Conservation (phyloP, 2,113 vertebrate species). For the Bubalus kerabau region DNA sequence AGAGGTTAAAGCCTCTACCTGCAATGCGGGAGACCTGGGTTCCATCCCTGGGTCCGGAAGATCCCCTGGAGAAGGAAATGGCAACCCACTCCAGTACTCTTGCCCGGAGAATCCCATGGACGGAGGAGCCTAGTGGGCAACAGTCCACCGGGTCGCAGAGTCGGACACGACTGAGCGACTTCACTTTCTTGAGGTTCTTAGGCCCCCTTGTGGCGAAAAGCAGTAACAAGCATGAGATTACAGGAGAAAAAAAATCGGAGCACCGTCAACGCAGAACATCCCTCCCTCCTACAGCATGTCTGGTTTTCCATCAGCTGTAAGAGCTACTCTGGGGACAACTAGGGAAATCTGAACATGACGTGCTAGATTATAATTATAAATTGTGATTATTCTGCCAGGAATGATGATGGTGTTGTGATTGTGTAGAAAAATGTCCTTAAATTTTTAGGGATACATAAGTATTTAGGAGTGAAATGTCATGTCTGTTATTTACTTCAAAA, state of each 20-base stretch:
- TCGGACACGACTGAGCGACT: too few species aligned
- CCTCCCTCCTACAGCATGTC: background rate
- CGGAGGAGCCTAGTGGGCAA: too few species aligned
- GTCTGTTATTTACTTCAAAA: background rate
- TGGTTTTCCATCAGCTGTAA: background rate
- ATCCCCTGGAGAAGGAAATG: too few species aligned
- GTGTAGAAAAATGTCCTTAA: background rate
- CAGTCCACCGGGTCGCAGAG: too few species aligned
- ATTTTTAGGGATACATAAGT: background rate
- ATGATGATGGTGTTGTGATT: background rate
- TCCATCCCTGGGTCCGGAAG: too few species aligned
- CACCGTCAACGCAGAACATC: background rate
- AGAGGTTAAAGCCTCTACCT: too few species aligned
- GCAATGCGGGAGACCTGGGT: too few species aligned
- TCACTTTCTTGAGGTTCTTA: background rate
- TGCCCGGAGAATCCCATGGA: too few species aligned
- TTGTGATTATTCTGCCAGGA: background rate
- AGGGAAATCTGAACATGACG: background rate
- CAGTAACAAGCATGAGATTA: background rate
- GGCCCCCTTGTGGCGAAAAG: slow-evolving; percentile 3
- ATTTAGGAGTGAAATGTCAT: background rate
- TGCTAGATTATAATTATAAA: background rate
- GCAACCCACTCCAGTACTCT: too few species aligned
- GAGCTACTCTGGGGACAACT: background rate
- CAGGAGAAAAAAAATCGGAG: fast-evolving